Percentiles rank a stretch among this genome's conserved stretches.
Evolutionary conservation across 2,113 vertebrate genomes (phyloP).

Genomic region (Oreotrochilus melanogaster): DNA sequence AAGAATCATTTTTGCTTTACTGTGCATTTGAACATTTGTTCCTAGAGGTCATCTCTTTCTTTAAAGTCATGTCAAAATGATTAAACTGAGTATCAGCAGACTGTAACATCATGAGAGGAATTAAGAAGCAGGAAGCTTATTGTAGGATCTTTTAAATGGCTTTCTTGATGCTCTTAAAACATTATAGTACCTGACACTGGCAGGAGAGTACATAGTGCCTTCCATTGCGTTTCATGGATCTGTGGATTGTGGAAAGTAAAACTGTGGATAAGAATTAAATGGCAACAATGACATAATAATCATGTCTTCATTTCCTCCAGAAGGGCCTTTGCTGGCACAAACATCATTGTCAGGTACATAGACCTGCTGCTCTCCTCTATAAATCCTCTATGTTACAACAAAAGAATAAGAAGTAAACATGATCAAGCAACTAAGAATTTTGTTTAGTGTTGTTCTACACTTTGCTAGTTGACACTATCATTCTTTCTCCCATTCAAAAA

Average conservation of each 20-base stretch:
- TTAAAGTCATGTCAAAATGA: neutral
- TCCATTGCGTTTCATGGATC: neutral
- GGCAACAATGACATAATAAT: neutral
- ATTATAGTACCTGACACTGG: neutral
- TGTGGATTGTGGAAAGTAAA: neutral
- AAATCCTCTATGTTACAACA: neutral
- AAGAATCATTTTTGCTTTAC: neutral
- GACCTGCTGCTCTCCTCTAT: neutral
- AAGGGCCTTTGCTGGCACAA: neutral
- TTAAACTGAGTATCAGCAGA: neutral
- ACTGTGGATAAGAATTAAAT: constrained; percentile 16
- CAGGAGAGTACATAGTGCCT: neutral
- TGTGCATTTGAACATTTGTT: constrained; percentile 12
- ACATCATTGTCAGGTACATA: neutral
- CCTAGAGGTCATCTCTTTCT: neutral
- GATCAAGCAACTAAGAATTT: neutral
- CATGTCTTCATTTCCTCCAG: neutral
- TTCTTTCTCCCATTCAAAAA: constrained; percentile 11
- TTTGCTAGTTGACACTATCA: neutral
- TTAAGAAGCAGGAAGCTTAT: neutral
- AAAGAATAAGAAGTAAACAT: neutral
- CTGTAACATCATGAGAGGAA: neutral
- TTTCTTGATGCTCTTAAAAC: neutral
- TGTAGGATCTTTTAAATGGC: neutral
- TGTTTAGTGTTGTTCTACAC: neutral